Evolutionary conservation across 2,797 vertebrate genomes (phyloP).

Genomic region (Loris lydekkerianus): DNA sequence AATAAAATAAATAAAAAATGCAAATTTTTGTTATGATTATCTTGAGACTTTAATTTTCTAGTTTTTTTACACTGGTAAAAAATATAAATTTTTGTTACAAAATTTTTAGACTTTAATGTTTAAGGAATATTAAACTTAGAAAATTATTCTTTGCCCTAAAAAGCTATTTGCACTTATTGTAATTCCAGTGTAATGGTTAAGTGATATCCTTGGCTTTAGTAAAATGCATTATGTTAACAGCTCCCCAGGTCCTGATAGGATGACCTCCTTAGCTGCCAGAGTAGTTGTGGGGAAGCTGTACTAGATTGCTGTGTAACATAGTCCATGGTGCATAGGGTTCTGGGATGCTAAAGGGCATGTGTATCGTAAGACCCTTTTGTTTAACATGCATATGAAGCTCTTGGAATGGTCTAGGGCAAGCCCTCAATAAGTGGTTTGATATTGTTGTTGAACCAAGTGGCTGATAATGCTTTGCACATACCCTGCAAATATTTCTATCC

Average conservation of each 20-base stretch:
- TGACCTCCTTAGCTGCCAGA: not conserved
- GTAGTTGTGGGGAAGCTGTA: not conserved
- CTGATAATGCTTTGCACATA: not conserved
- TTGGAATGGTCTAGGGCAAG: not conserved
- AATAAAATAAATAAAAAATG: not conserved
- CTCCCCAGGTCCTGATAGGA: not conserved
- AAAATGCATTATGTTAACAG: not conserved
- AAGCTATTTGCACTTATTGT: not conserved
- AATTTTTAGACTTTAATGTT: not conserved
- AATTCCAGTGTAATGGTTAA: not conserved
- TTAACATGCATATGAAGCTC: not conserved
- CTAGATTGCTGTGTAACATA: not conserved
- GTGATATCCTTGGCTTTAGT: not conserved
- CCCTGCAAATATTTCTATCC: not conserved
- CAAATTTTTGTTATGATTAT: slow-evolving; percentile 17
- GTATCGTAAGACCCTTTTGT: not conserved
- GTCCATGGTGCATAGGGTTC: not conserved
- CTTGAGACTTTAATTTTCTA: not conserved
- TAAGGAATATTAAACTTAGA: slow-evolving; percentile 40
- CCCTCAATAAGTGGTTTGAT: not conserved
- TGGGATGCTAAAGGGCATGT: not conserved
- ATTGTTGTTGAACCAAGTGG: slow-evolving; percentile 31
- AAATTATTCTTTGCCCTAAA: slow-evolving; percentile 9
- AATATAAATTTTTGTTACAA: not conserved
- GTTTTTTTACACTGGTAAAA: not conserved